A percentile compares a stretch with the other conserved stretches of the same genome.
Conservation (phyloP, 2,797 vertebrate species). For the Girardinus metallicus region DNA sequence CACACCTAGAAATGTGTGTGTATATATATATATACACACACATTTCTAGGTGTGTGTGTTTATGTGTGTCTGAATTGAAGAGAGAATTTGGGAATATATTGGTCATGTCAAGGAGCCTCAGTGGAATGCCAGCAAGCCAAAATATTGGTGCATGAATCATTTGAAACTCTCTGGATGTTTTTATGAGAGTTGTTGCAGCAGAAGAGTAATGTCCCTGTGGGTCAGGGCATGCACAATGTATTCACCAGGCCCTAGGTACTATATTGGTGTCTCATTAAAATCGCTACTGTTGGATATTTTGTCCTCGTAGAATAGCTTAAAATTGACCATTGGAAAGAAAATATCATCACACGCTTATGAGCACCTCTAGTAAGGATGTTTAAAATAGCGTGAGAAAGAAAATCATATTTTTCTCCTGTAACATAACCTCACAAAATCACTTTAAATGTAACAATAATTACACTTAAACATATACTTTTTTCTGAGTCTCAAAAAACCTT, state of each 20-base stretch:
- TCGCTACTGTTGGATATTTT: conserved; percentile 9
- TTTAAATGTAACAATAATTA: not conserved
- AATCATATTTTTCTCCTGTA: not conserved
- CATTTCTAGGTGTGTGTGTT: not conserved
- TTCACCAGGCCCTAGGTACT: conserved; percentile 25
- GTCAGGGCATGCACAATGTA: conserved; percentile 14
- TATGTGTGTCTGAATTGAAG: not conserved
- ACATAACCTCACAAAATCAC: not conserved
- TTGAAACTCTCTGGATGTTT: conserved; percentile 21
- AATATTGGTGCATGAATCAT: conserved; percentile 31
- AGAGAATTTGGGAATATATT: conserved; percentile 31
- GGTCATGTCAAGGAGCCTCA: conserved; percentile 29
- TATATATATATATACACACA: too few species aligned
- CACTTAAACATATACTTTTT: not conserved
- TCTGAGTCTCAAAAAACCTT: not conserved
- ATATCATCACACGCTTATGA: not conserved
- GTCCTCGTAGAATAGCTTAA: conserved; percentile 12
- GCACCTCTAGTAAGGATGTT: not conserved
- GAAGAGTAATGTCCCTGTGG: conserved; percentile 17
- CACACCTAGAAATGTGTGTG: too few species aligned
- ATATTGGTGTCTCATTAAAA: conserved; percentile 44
- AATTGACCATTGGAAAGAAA: not conserved
- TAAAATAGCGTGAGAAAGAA: not conserved
- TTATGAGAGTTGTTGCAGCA: conserved; percentile 6
- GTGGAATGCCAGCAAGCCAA: conserved; percentile 26